Evolutionary conservation across 2,888 invertebrate species (phyloP).

Genomic region (Callyntrura sp.): DNA sequence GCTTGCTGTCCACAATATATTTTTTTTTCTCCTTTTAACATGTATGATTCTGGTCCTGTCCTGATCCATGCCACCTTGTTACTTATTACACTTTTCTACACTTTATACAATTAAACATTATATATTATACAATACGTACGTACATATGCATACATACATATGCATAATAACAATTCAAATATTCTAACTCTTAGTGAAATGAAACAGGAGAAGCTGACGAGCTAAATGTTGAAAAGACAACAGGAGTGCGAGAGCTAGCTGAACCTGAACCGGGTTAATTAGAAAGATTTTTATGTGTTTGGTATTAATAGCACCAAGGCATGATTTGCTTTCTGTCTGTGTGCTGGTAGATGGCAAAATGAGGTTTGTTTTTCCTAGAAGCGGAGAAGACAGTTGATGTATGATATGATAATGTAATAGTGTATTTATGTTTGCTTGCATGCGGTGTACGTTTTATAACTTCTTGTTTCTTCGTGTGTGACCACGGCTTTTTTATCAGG

Average conservation of each 20-base stretch:
- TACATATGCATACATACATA: neutral
- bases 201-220: neutral
- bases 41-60: too few species aligned
- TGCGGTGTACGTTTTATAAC: neutral
- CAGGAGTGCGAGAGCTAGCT: neutral
- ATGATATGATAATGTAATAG: too few species aligned
- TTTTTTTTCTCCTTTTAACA: too few species aligned
- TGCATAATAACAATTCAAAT: neutral
- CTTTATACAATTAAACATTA: too few species aligned
- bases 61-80: too few species aligned
- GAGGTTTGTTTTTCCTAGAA: neutral
- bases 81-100: too few species aligned
- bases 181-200: neutral
- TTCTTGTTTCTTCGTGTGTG: conserved; percentile 54
- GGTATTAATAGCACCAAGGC: neutral
- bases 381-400: too few species aligned
- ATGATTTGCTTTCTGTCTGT: neutral
- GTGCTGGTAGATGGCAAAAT: neutral
- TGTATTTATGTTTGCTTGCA: neutral
- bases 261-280: conserved; percentile 58
- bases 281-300: conserved; percentile 39
- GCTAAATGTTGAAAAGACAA: conserved; percentile 7
- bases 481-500: conserved; percentile 37
- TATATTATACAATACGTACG: too few species aligned
- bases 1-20: too few species aligned